phyloP scores from a whole-genome alignment of 1,140 invertebrate species.

The Apis dorsata region DNA sequence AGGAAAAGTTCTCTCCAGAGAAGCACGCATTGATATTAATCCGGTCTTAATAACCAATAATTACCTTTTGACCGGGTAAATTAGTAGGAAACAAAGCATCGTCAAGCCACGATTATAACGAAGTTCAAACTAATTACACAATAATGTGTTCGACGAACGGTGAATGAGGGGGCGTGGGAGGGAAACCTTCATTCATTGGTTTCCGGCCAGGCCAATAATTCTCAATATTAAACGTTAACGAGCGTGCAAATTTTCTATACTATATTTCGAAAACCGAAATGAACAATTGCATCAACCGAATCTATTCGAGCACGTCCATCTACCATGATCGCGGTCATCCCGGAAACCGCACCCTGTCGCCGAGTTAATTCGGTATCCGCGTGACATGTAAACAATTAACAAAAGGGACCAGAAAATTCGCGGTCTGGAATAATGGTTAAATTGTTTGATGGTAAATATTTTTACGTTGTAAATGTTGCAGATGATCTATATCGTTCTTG shows the following conservation, averaged over 20 bases:
- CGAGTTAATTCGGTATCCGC: slow-evolving; percentile 52
- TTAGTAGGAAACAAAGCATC: neutral
- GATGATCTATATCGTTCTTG: too few relatives aligned
- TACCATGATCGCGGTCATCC: slow-evolving; percentile 39
- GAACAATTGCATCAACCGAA: slow-evolving; percentile 8
- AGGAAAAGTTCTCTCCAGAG: neutral
- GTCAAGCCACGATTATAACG: neutral
- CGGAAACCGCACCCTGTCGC: slow-evolving; percentile 24
- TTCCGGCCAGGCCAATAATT: slow-evolving; percentile 9
- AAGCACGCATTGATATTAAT: neutral
- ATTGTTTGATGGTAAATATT: neutral
- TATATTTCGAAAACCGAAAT: neutral
- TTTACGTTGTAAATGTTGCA: neutral
- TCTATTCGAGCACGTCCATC: slow-evolving; percentile 1
- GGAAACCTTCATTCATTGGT: neutral
- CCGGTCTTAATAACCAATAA: neutral
- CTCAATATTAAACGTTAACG: slow-evolving; percentile 24
- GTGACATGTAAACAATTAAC: slow-evolving; percentile 40
- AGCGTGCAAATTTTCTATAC: slow-evolving; percentile 21
- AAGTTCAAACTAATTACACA: slow-evolving; percentile 20
- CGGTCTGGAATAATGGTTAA: neutral
- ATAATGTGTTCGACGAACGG: neutral
- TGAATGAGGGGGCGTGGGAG: neutral
- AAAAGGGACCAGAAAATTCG: neutral
- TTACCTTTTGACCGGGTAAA: neutral